A percentile compares a stretch with the other conserved stretches of the same genome.
Evolutionary conservation across 2,888 invertebrate species (phyloP).

Genomic region (Operophtera brumata): DNA sequence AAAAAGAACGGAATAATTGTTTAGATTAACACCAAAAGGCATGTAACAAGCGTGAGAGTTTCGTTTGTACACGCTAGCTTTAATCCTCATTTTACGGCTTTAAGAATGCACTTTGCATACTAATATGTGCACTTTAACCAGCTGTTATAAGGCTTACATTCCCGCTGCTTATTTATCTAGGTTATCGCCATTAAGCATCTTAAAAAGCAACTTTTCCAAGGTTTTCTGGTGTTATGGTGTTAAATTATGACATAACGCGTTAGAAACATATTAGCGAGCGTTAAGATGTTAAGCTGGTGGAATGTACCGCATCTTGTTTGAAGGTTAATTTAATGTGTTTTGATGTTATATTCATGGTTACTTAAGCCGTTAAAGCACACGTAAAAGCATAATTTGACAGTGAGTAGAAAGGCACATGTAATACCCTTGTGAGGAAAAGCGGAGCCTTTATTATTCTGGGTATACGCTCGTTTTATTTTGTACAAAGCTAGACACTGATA

Average conservation of each 20-base stretch:
- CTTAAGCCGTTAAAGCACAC: constrained; percentile 5
- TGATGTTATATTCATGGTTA: constrained; percentile 10
- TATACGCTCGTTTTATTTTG: background rate
- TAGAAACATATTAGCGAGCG: constrained; percentile 23
- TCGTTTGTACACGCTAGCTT: background rate
- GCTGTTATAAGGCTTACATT: constrained; percentile 24
- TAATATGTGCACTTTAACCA: constrained; percentile 28
- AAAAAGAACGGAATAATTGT: constrained; percentile 42
- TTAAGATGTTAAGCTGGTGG: constrained; percentile 5
- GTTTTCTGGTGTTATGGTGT: constrained; percentile 15
- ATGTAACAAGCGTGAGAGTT: constrained; percentile 51
- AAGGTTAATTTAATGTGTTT: constrained; percentile 1
- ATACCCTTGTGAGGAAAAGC: background rate
- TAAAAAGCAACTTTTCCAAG: constrained; percentile 20
- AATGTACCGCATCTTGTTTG: constrained; percentile 6
- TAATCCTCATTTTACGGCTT: constrained; percentile 23
- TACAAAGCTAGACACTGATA: background rate
- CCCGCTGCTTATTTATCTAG: constrained; percentile 1
- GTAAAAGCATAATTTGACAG: constrained; percentile 1
- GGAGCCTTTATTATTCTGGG: background rate
- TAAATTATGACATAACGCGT: constrained; percentile 25
- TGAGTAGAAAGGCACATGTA: constrained; percentile 4
- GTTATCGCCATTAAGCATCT: constrained; percentile 15
- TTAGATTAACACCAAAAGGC: constrained; percentile 50
- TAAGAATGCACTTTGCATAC: constrained; percentile 41